Conservation (phyloP, 2,113 vertebrate genomes). For the Microcebus lehilahytsara region DNA sequence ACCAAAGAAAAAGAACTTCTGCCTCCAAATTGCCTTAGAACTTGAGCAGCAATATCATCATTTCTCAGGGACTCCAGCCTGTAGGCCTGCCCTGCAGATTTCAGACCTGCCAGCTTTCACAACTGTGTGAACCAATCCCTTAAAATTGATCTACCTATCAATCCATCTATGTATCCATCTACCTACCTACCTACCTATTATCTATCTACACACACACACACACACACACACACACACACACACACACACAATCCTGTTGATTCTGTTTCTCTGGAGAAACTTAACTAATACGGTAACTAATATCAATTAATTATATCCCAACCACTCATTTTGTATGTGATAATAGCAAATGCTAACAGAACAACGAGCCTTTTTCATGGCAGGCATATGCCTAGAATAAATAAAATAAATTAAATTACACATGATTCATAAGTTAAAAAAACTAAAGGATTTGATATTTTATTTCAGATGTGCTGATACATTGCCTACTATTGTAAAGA, state of each 20-base stretch:
- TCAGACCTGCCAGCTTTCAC: background rate
- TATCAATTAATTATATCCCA: background rate
- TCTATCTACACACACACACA: background rate
- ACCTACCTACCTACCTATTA: background rate
- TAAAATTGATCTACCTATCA: background rate
- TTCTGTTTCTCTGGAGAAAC: background rate
- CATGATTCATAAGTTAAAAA: background rate
- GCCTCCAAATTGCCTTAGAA: background rate
- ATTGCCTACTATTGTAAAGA: background rate
- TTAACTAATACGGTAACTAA: background rate
- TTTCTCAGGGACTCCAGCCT: background rate
- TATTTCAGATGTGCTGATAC: background rate
- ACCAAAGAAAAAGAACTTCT: background rate
- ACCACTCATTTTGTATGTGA: background rate
- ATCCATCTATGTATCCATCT: background rate
- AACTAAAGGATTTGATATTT: background rate
- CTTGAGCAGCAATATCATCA: background rate
- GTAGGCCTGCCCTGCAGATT: background rate
- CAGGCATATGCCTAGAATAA: background rate
- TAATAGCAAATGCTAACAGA: background rate
- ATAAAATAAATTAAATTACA: background rate
- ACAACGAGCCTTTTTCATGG: background rate
- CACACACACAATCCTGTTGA: background rate
- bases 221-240: background rate
- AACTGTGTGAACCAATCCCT: background rate